Percentiles rank a stretch among this genome's conserved stretches.
Evolutionary conservation across 2,797 vertebrate genomes (phyloP).

Genomic region (Melanotaenia parkinsoni): DNA sequence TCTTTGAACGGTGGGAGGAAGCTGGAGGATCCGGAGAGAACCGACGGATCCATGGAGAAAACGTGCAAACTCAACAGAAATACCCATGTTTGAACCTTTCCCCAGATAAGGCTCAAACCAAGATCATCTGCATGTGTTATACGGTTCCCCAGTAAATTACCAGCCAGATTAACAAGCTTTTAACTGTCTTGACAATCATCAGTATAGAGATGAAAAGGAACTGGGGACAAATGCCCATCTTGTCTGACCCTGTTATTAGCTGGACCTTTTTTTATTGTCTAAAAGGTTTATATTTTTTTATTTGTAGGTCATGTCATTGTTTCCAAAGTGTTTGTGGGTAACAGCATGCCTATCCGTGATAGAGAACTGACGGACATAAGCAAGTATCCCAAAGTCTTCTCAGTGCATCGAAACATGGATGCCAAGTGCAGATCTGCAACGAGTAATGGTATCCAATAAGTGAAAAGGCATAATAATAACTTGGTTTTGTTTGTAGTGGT

Average conservation of each 20-base stretch:
- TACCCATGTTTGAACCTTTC: too few relatives aligned
- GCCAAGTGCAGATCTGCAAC: slow-evolving; percentile 45
- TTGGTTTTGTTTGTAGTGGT: neutral
- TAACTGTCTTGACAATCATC: neutral
- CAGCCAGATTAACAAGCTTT: neutral
- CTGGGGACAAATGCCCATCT: neutral
- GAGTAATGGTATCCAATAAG: slow-evolving; percentile 49
- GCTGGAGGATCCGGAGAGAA: too few relatives aligned
- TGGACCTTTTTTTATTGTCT: neutral
- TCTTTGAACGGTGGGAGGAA: too few relatives aligned
- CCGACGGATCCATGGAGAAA: too few relatives aligned
- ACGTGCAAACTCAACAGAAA: too few relatives aligned
- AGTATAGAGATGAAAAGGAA: neutral
- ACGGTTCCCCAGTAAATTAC: neutral
- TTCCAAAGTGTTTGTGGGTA: slow-evolving; percentile 87
- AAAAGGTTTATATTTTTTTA: slow-evolving; percentile 31
- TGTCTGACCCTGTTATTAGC: neutral
- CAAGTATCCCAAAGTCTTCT: slow-evolving; percentile 79
- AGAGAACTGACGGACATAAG: slow-evolving; percentile 66
- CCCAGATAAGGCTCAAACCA: neutral
- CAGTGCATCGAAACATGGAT: slow-evolving; percentile 80
- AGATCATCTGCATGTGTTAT: neutral
- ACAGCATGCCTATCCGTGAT: slow-evolving; percentile 72
- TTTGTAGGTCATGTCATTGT: slow-evolving; percentile 83
- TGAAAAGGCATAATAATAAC: neutral